Conservation (phyloP, 2,113 vertebrate species). For the Oncorhynchus mykiss region DNA sequence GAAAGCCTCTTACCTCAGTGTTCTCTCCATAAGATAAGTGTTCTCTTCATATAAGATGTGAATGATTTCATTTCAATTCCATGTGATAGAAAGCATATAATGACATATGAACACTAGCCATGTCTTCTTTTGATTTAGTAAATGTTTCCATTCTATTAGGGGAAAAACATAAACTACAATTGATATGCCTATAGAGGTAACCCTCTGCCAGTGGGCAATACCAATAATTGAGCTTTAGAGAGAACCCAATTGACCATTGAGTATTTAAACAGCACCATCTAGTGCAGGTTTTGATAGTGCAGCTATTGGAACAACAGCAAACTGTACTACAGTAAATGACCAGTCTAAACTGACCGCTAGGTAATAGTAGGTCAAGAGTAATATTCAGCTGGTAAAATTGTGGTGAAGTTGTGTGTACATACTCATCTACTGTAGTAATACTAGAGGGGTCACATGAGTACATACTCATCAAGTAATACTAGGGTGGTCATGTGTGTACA, state of each 20-base stretch:
- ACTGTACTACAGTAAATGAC: not conserved
- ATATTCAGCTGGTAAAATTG: too few relatives aligned
- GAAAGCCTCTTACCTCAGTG: conserved; percentile 31
- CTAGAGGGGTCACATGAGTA: too few relatives aligned
- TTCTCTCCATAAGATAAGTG: too few relatives aligned
- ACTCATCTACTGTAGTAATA: not conserved
- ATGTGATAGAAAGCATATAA: not conserved
- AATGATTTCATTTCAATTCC: not conserved
- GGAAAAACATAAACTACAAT: not conserved
- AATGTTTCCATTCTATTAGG: not conserved
- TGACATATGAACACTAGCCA: not conserved
- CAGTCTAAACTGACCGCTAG: not conserved
- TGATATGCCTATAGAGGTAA: not conserved
- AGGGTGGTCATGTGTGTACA: conserved; percentile 45
- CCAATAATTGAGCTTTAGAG: not conserved
- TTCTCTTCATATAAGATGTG: not conserved
- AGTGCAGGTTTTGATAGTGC: conserved; percentile 30
- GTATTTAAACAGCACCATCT: conserved; percentile 67
- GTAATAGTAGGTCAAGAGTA: not conserved
- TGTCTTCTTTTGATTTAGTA: not conserved
- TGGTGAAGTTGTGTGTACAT: not conserved
- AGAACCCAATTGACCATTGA: conserved; percentile 1
- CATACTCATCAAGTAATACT: not conserved
- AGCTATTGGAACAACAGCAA: not conserved
- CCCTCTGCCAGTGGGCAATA: not conserved